Percentiles rank a stretch among this genome's conserved stretches.
Conservation (phyloP, 2,888 invertebrate species). For the Incurvaria masculella region DNA sequence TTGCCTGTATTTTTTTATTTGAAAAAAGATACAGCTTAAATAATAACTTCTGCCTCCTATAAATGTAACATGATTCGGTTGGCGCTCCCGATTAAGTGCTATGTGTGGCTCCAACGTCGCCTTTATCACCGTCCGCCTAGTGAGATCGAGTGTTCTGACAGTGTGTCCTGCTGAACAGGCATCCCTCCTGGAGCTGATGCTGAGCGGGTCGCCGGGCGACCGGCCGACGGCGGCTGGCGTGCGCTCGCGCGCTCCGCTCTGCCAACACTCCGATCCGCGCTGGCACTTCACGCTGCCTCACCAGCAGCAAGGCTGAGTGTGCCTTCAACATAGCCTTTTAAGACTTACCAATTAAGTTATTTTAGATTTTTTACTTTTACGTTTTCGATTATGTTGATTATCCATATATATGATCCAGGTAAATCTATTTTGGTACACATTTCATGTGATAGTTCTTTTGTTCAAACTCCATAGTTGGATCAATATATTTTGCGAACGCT, state of each 20-base stretch:
- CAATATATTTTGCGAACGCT: too few relatives aligned
- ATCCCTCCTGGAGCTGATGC: conserved; percentile 71
- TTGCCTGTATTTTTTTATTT: not conserved
- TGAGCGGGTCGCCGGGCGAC: conserved; percentile 66
- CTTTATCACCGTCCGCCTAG: not conserved
- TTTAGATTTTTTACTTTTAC: too few relatives aligned
- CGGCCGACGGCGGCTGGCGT: conserved; percentile 77
- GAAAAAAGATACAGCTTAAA: not conserved
- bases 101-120: not conserved
- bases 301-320: not conserved
- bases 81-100: conserved; percentile 5
- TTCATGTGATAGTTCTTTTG: too few relatives aligned
- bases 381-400: too few relatives aligned
- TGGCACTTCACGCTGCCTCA: conserved; percentile 55
- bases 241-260: conserved; percentile 59
- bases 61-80: conserved; percentile 6
- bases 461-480: too few relatives aligned
- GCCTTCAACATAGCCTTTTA: too few relatives aligned
- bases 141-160: not conserved
- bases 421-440: too few relatives aligned
- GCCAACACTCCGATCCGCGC: conserved; percentile 33
- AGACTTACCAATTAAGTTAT: too few relatives aligned
- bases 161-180: conserved; percentile 54
- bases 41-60: conserved; percentile 1
- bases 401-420: too few relatives aligned